Conservation (phyloP, 2,888 invertebrate genomes). For the Leptogaster cylindrica region DNA sequence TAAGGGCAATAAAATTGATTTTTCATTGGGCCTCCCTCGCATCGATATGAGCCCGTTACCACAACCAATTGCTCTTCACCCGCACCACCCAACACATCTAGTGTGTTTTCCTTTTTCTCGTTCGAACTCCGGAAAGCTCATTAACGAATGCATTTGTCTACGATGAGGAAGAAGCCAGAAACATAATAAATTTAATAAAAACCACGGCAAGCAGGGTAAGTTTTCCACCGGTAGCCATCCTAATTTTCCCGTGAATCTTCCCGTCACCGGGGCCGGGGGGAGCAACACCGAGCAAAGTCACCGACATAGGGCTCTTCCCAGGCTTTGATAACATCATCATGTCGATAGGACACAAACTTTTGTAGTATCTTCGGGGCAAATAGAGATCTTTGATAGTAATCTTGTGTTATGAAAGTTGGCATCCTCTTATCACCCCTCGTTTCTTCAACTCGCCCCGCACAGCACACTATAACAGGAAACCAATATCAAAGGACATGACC, state of each 20-base stretch:
- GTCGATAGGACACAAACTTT: constrained; percentile 24
- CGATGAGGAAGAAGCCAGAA: constrained; percentile 9
- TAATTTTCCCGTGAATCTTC: constrained; percentile 19
- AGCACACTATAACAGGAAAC: not conserved
- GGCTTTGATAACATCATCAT: constrained; percentile 22
- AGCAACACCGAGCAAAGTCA: not conserved
- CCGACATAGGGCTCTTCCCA: not conserved
- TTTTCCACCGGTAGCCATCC: not conserved
- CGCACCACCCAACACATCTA: not conserved
- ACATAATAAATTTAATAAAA: constrained; percentile 26
- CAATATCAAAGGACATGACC: no score
- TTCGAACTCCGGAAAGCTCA: constrained; percentile 20
- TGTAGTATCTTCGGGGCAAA: constrained; percentile 6
- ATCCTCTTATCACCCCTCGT: constrained; percentile 6
- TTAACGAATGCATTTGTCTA: constrained; percentile 14
- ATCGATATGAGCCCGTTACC: constrained; percentile 4
- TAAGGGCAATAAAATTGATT: constrained; percentile 35
- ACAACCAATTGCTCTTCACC: not conserved
- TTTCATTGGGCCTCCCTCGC: constrained; percentile 22
- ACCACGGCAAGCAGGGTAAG: not conserved
- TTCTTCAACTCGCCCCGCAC: not conserved
- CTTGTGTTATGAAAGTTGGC: constrained; percentile 8
- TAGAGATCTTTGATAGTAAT: constrained; percentile 32
- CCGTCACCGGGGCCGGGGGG: no score
- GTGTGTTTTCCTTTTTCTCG: constrained; percentile 19